These are phyloP conservation scores for Caenorhabditis japonica DNA, from an alignment of 2,888 invertebrate species.

Conservation along the genomic window DNA sequence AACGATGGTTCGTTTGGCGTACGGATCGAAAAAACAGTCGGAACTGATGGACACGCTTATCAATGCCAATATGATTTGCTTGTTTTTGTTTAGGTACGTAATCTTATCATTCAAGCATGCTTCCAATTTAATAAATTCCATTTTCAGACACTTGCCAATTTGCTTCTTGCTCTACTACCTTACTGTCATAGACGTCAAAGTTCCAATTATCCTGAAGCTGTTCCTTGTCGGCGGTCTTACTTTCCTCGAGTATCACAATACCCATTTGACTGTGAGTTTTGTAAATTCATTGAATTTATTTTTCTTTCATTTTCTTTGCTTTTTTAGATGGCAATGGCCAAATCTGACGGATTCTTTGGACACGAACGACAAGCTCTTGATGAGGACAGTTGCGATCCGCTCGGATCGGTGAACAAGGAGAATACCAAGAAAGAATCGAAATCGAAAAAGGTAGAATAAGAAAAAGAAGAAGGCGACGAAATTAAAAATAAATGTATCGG, in stretches of 20 bases:
- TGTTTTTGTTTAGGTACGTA: slow-evolving; percentile 59
- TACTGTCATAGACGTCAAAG: slow-evolving; percentile 57
- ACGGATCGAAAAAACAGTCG: slow-evolving; percentile 48
- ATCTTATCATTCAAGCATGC: too few species aligned
- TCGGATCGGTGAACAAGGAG: slow-evolving; percentile 64
- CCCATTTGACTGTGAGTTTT: slow-evolving; percentile 63
- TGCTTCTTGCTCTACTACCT: slow-evolving; percentile 62
- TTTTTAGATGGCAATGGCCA: slow-evolving; percentile 59
- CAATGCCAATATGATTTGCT: slow-evolving; percentile 64
- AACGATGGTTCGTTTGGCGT: slow-evolving; percentile 62
- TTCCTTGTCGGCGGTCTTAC: slow-evolving; percentile 60
- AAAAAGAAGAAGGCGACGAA: too few species aligned
- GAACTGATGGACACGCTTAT: slow-evolving; percentile 53
- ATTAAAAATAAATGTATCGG: too few species aligned
- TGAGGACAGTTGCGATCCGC: slow-evolving; percentile 66
- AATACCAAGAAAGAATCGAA: not conserved
- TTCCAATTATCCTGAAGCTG: slow-evolving; percentile 55
- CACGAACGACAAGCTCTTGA: slow-evolving; percentile 60
- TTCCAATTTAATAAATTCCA: not conserved
- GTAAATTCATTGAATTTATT: too few species aligned
- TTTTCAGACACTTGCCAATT: slow-evolving; percentile 64
- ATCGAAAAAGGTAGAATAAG: not conserved
- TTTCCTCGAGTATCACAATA: slow-evolving; percentile 68
- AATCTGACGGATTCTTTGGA: slow-evolving; percentile 68
- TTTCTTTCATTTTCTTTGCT: not conserved